A percentile compares a stretch with the other conserved stretches of the same genome.
These are phyloP conservation scores for Iselma pallidipennis DNA, from an alignment of 2,888 invertebrate species.

Conservation along the genomic window DNA sequence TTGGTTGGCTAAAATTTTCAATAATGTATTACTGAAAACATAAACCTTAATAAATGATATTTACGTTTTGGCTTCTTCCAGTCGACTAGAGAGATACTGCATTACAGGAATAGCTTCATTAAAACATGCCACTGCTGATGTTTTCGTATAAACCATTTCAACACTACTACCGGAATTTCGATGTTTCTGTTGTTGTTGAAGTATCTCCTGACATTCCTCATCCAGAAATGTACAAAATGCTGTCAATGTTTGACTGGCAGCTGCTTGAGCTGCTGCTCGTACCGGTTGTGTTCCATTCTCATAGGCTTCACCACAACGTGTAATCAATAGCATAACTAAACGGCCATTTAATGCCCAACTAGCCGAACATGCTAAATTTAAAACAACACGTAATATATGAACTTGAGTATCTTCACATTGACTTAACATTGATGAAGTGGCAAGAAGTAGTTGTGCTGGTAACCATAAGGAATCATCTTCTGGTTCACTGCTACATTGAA, in stretches of 20 bases:
- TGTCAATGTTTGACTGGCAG: slow-evolving; percentile 85
- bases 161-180: slow-evolving; percentile 58
- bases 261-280: slow-evolving; percentile 85
- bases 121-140: slow-evolving; percentile 80
- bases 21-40: slow-evolving; percentile 5
- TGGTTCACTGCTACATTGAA: slow-evolving; percentile 86
- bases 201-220: slow-evolving; percentile 76
- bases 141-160: slow-evolving; percentile 60
- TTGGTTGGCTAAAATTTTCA: slow-evolving; percentile 59
- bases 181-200: slow-evolving; percentile 59
- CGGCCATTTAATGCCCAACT: slow-evolving; percentile 90
- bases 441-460: slow-evolving; percentile 86
- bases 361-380: slow-evolving; percentile 86
- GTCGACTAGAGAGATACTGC: slow-evolving; percentile 83
- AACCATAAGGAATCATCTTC: slow-evolving; percentile 93
- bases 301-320: slow-evolving; percentile 82
- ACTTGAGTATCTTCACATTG: slow-evolving; percentile 86
- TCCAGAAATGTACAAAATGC: slow-evolving; percentile 84
- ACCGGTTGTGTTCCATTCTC: slow-evolving; percentile 79
- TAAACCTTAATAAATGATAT: slow-evolving; percentile 29
- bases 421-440: slow-evolving; percentile 78
- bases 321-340: slow-evolving; percentile 83
- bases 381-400: slow-evolving; percentile 71
- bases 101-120: slow-evolving; percentile 90
- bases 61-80: slow-evolving; percentile 80